Evolutionary conservation across 2,113 vertebrate genomes (phyloP), one percentile per base, ranked within the genome.

Genomic region (Piprites chloris): DNA sequence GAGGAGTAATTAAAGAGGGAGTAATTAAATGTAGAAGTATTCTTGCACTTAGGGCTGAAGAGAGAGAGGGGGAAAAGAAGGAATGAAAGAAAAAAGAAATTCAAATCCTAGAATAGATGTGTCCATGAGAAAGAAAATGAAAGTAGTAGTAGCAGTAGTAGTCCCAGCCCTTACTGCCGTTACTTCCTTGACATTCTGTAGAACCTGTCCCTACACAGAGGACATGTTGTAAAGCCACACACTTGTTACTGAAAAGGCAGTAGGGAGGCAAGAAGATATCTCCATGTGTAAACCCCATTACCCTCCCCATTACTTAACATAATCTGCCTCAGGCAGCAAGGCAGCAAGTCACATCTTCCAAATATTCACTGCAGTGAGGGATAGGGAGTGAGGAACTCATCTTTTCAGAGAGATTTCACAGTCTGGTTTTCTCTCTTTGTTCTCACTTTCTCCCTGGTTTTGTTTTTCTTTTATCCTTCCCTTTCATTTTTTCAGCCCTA

Each of bases 301-400:
- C 86, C 85, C 46, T 89, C 52, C 62, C 77, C 72, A 75, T 87
- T 92, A 89, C 63, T 92, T 87, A 90, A 72, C 85, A 94, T 94
- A 79, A 89, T 92, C 86, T 89, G 56, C 77, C 52, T 89, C 63
- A 87, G 77, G 94, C 77, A 94, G 82, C 86, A 84, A 87, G 77
- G 94, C 77, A 94, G 82, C 86, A 84, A 84, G 82, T 67, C 37
- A 86, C 76, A 72, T 94, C 85, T 78, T 94, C 73, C 73, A 87
- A 76, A 71, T 67, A 71, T 35, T 87, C 82, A 37, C 73, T 80
- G 85, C 77, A 62, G 58, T 32, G 56, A 87, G 81, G 65, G 85
- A 79, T 66, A 92, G 5, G 56, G 72, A 87, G 52, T 28, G 58
- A 89, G 58, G 58, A 90, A 76, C 85, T 95, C 77, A 56, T 66